Evolutionary conservation across 2,888 invertebrate species (phyloP), one percentile per base, ranked within the genome.

Genomic region (Pecten maximus): DNA sequence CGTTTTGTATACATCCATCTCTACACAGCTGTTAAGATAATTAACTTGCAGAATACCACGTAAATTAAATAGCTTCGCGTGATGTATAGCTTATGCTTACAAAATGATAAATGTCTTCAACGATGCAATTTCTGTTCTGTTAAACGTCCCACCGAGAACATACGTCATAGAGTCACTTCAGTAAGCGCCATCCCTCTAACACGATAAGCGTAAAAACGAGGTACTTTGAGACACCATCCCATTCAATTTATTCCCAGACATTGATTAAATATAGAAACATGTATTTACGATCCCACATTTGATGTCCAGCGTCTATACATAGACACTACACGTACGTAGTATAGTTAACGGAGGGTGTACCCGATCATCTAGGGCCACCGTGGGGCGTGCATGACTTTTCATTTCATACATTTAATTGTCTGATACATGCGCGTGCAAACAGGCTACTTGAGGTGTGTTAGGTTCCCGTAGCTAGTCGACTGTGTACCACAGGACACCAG

Each of bases 51-150:
- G 60, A 60, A 60, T 60, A n/a, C n/a, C 60, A 60, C 60, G 60
- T 60, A n/a, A 60, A 60, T 60, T 60, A 60, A n/a, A 60, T 60
- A 23, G n/a, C 60, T 8, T 60, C 60, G 23, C 60, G 60, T 60
- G 60, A n/a, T 2, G 60, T 60, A n/a, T 60, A 60, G n/a, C 6
- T 60, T 60, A 60, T 60, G 60, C 4, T 60, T 60, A 23, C 60
- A 60, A 60, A 60, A 60, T 60, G 60, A 60, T 60, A 60, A 60
- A 60, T 60, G 60, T 60, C 60, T 60, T 60, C 60, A 60, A 60
- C 60, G 23, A 60, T 60, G 23, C 60, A n/a, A n/a, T 60, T 23
- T 8, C 60, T 60, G 60, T 60, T 60, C 23, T 60, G 60, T 60
- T 60, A 60, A 60, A 60, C 23, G 60, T 60, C 60, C 23, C 23